Evolutionary conservation across 2,113 vertebrate species (phyloP).

Genomic region (Cynopterus brachyotis): DNA sequence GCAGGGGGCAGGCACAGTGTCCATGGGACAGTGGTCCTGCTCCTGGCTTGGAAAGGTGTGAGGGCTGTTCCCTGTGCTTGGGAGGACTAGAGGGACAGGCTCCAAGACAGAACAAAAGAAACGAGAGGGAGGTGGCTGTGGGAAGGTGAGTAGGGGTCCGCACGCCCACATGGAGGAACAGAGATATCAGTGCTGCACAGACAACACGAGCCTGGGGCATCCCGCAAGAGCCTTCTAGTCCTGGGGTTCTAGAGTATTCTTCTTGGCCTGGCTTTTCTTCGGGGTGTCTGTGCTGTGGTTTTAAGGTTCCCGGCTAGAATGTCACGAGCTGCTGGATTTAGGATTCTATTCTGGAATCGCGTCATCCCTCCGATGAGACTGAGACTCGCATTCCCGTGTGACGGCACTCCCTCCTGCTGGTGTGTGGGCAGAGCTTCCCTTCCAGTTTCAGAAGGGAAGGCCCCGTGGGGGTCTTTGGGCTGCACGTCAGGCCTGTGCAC

Average conservation of each 20-base stretch:
- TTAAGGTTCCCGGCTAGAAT: slow-evolving; percentile 6
- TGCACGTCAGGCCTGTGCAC: not conserved
- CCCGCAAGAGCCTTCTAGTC: not conserved
- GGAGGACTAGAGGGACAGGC: not conserved
- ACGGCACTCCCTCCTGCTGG: not conserved
- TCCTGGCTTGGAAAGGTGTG: not conserved
- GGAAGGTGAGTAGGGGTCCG: not conserved
- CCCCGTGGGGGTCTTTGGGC: not conserved
- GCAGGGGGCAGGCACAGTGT: not conserved
- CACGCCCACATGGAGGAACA: not conserved
- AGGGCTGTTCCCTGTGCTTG: not conserved
- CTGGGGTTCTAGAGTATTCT: not conserved
- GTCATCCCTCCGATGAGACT: slow-evolving; percentile 31
- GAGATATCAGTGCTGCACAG: not conserved
- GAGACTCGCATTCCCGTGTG: not conserved
- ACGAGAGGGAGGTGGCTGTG: not conserved
- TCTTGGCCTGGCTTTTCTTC: not conserved
- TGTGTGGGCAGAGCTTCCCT: not conserved
- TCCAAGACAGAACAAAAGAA: not conserved
- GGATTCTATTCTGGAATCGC: slow-evolving; percentile 70
- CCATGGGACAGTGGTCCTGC: not conserved
- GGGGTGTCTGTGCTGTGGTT: not conserved
- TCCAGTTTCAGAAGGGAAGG: not conserved
- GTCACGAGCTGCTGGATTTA: slow-evolving; percentile 55
- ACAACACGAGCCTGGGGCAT: not conserved